A percentile compares a stretch with the other conserved stretches of the same genome.
These are phyloP conservation scores for Actenoides hombroni DNA, from an alignment of 2,113 vertebrate species.

Conservation along the genomic window DNA sequence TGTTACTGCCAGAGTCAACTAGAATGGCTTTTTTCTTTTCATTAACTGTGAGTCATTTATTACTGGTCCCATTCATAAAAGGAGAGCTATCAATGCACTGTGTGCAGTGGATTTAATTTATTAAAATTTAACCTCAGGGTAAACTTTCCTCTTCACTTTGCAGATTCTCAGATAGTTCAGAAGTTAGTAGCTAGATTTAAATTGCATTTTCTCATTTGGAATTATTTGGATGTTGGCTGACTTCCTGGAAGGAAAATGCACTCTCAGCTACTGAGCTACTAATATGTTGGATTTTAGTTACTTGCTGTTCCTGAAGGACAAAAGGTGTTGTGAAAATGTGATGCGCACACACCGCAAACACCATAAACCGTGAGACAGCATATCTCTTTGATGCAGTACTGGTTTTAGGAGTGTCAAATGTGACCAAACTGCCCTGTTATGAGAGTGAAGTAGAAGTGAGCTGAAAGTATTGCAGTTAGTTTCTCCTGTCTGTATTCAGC, in stretches of 20 bases:
- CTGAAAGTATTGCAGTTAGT: not conserved
- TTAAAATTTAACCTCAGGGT: not conserved
- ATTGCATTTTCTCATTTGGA: not conserved
- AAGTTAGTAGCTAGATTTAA: not conserved
- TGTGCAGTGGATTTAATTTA: not conserved
- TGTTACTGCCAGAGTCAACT: not conserved
- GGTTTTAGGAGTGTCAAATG: not conserved
- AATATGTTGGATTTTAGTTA: not conserved
- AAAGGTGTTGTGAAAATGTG: not conserved
- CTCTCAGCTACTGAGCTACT: not conserved
- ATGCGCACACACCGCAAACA: fast-evolving
- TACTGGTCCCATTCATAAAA: not conserved
- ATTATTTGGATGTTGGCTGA: not conserved
- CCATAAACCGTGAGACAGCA: not conserved
- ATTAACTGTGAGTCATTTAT: not conserved
- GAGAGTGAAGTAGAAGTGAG: not conserved
- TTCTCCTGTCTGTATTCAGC: not conserved
- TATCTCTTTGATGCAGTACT: not conserved
- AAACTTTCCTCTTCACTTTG: not conserved
- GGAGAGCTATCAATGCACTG: not conserved
- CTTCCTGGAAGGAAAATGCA: not conserved
- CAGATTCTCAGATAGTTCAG: not conserved
- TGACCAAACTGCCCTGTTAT: not conserved
- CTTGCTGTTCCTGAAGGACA: not conserved
- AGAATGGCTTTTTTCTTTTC: not conserved